A percentile compares a stretch with the other conserved stretches of the same genome.
Conservation (phyloP, 2,888 invertebrate species). For the Drosophila gaucha region DNA sequence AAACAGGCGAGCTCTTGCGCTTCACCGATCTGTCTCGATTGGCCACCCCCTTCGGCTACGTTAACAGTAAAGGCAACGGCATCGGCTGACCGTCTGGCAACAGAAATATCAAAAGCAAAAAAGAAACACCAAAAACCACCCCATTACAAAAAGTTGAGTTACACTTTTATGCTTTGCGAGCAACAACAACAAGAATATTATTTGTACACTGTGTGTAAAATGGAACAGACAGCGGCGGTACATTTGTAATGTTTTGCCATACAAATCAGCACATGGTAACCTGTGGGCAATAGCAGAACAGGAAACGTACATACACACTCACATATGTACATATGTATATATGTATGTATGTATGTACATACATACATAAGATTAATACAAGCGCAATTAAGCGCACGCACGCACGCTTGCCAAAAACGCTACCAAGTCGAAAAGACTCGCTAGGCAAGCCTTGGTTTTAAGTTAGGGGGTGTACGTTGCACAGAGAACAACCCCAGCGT, state of each 20-base stretch:
- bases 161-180: conserved; percentile 47
- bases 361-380: conserved; percentile 45
- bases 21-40: conserved; percentile 69
- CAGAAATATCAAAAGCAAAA: conserved; percentile 28
- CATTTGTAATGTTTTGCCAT: conserved; percentile 52
- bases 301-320: conserved; percentile 35
- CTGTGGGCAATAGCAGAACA: conserved; percentile 52
- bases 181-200: conserved; percentile 37
- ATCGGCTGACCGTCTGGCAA: conserved; percentile 25
- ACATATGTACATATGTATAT: neutral
- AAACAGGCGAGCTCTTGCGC: conserved; percentile 56
- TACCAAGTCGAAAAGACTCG: conserved; percentile 15
- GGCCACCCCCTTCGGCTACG: conserved; percentile 22
- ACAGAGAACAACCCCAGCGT: conserved; percentile 65
- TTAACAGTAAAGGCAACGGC: neutral
- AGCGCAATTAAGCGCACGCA: conserved; percentile 64
- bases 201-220: conserved; percentile 59
- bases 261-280: conserved; percentile 73
- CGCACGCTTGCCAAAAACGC: conserved; percentile 56
- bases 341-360: no score
- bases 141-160: conserved; percentile 38
- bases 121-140: conserved; percentile 47
- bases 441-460: conserved; percentile 18
- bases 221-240: conserved; percentile 60
- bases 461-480: conserved; percentile 51